These are phyloP conservation scores for Parochlus steinenii DNA, from an alignment of 2,888 invertebrate species.

Conservation along the genomic window DNA sequence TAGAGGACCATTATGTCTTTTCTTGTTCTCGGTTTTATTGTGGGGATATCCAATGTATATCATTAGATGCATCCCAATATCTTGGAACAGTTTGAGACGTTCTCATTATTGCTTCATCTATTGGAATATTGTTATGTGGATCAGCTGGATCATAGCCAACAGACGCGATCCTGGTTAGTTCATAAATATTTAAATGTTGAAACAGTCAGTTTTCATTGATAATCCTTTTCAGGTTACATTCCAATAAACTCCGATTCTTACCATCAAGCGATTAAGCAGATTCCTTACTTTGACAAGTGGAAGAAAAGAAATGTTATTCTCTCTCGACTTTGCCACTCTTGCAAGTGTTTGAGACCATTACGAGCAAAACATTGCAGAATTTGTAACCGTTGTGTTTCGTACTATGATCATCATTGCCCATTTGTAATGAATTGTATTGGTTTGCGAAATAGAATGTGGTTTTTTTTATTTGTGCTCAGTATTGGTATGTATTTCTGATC, in stretches of 20 bases:
- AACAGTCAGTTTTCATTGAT: too few species aligned
- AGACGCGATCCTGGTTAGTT: slow-evolving; percentile 81
- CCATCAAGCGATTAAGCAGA: slow-evolving; percentile 77
- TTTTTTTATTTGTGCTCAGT: slow-evolving; percentile 75
- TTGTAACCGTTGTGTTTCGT: slow-evolving; percentile 69
- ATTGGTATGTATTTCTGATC: too few species aligned
- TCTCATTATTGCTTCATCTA: slow-evolving; percentile 83
- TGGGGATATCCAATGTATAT: slow-evolving; percentile 94
- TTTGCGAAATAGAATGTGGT: slow-evolving; percentile 82
- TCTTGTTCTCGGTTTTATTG: slow-evolving; percentile 65
- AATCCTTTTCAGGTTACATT: too few species aligned
- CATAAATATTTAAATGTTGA: too few species aligned
- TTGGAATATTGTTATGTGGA: slow-evolving; percentile 86
- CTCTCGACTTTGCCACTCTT: slow-evolving; percentile 78
- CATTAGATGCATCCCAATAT: slow-evolving; percentile 73
- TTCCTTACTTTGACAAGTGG: slow-evolving; percentile 85
- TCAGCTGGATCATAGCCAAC: slow-evolving; percentile 70
- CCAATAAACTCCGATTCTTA: slow-evolving; percentile 81
- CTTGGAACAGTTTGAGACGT: slow-evolving; percentile 73
- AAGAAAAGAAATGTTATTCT: slow-evolving; percentile 70
- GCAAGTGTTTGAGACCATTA: slow-evolving; percentile 69
- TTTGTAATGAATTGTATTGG: slow-evolving; percentile 93
- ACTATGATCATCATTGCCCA: slow-evolving; percentile 91
- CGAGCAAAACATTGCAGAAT: slow-evolving; percentile 85
- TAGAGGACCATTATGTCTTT: slow-evolving; percentile 72